phyloP scores from a whole-genome alignment of 1,140 invertebrate species.

The Drosophila parabipectinata region DNA sequence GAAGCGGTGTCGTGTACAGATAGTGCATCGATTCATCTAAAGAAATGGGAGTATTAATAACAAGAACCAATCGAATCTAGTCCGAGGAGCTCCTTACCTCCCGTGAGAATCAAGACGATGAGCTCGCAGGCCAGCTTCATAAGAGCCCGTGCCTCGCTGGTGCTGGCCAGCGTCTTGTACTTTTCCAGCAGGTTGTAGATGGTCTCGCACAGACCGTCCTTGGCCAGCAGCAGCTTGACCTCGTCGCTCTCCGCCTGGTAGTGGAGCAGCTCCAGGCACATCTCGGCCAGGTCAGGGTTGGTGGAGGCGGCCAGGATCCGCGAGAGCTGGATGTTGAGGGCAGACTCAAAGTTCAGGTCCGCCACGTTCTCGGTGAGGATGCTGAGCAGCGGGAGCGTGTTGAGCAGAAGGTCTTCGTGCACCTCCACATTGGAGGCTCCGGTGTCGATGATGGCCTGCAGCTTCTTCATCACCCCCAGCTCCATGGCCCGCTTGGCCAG shows the following conservation, averaged over 20 bases:
- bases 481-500: conserved; percentile 88
- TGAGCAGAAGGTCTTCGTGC: conserved; percentile 87
- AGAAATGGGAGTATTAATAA: not conserved
- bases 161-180: conserved; percentile 86
- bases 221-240: conserved; percentile 90
- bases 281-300: conserved; percentile 88
- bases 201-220: conserved; percentile 90
- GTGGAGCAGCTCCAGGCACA: conserved; percentile 90
- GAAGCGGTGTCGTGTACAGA: conserved; percentile 87
- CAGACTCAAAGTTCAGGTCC: conserved; percentile 85
- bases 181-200: conserved; percentile 90
- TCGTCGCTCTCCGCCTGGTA: conserved; percentile 91
- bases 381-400: conserved; percentile 89
- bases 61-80: not conserved
- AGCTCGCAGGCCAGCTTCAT: conserved; percentile 94
- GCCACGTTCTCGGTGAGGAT: conserved; percentile 89
- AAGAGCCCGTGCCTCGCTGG: conserved; percentile 89
- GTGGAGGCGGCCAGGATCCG: conserved; percentile 87
- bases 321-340: conserved; percentile 86
- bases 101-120: conserved; percentile 92
- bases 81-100: conserved; percentile 86
- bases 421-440: conserved; percentile 83
- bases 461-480: conserved; percentile 87
- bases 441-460: conserved; percentile 85
- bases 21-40: conserved; percentile 94